Evolutionary conservation across 2,113 vertebrate species (phyloP), one percentile per base, ranked within the genome.

Genomic region (Casuarius casuarius): DNA sequence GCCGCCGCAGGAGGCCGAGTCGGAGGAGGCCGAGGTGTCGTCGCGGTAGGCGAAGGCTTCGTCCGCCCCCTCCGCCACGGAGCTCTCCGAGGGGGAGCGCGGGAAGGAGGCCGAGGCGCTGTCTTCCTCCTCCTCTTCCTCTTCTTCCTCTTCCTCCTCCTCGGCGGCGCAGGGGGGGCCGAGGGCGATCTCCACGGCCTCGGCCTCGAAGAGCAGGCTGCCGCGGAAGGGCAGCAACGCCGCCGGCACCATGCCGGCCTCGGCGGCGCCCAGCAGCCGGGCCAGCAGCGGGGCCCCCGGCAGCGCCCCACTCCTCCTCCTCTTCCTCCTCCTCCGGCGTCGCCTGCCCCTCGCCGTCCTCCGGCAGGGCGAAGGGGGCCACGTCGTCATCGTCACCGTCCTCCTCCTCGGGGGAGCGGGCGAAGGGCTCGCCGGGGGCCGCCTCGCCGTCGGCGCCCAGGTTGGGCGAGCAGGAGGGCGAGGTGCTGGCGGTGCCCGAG

Each of bases 31-130:
- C 0, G 99, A 99, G n/a, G 99, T 98, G 92, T 99, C 99, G 1
- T 99, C 99, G 46, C 97, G 99, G 97, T 98, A 99, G 94, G 99
- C 99, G 6, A 99, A 99, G 44, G 99, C 98, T 81, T 99, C 99
- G 2, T 99, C 99, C 88, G 99, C 93, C 1, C 99, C 99, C 90
- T 99, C 99, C 1, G 99, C 98, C 93, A 99, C 99, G 80, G 99
- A 99, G 66, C 98, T 99, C 93, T 99, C 99, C 0, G 99, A 99
- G 82, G 99, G 98, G 0, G 99, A 99, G 95, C 98, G 99, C 84
- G 99, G 98, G 96, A 99, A 99, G 15, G 99, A 99, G 29, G 98
- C 98, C 0, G 99, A 99, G 7, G 98, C 98, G 92, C 99, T 99
- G 83, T 99, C 98, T n/a, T n/a, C n/a, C 0, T 99, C 99, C 8